Evolutionary conservation across 2,888 invertebrate genomes (phyloP), one percentile per base, ranked within the genome.

Genomic region (Fragum fragum): DNA sequence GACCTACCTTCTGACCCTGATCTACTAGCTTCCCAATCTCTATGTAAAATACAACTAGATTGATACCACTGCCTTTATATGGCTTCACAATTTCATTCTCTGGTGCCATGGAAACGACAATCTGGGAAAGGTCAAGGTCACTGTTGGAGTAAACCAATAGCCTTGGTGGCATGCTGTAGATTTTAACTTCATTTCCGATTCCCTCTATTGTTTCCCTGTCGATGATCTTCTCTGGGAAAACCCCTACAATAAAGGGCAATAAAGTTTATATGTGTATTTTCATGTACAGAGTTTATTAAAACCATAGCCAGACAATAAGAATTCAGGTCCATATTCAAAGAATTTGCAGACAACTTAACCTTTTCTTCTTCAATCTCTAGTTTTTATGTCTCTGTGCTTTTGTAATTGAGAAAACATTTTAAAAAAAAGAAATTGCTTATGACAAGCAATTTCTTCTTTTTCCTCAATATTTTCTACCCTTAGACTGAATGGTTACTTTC

Each of bases 21-120:
- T 28, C 26, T 7, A 36, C 42, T 14, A 23, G 32, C 1, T 42
- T 39, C 1, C 16, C 66, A 23, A 66, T 42, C 23, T 42, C 42
- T 6, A 66, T 26, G 26, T 66, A 66, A 66, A 66, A 21, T 5
- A 66, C 42, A 26, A 66, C 23, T 3, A 66, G 36, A 11, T 39
- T 23, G 7, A 66, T 23, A 1, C 66, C 66, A 26, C 23, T 66
- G 23, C 42, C 66, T 6, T 1, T 21, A 36, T 42, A 3, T 23
- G 0, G 14, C 14, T 23, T 32, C 7, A 23, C 16, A 1, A 18
- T 28, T n/a, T 66, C 23, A 23, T 23, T 42, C 42, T n/a, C n/a
- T 7, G 66, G 66, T 66, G 21, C 66, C 66, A 42, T 66, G 23
- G 42, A 66, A 66, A 66, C 66, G 7, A 66, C 66, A 9, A 66